Evolutionary conservation across 2,113 vertebrate species (phyloP), one percentile per base, ranked within the genome.

Genomic region (Cephalopterus ornatus): DNA sequence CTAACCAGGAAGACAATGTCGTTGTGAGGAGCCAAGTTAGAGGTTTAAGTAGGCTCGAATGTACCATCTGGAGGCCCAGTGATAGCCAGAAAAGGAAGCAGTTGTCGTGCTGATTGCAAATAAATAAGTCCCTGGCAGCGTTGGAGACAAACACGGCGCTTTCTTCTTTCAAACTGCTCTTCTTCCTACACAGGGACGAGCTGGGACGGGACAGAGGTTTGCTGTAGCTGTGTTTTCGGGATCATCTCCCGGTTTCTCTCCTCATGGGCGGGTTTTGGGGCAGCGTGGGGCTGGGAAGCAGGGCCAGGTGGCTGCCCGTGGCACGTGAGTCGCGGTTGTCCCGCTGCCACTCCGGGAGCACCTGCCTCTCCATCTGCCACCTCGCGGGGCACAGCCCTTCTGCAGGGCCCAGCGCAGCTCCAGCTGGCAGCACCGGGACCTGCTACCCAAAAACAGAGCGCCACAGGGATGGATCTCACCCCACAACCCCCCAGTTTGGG

Each of bases 1-100:
- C 77, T n/a, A 56, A 23, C 42, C 85, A 73, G 89, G 77, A 88
- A 59, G 78, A 84, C 53, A 70, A 39, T 71, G 78, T 62, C 94
- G 75, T 79, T 53, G 78, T 46, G 52, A 85, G 70, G 79, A 95
- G 90, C 80, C 78, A 80, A 47, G 82, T 80, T 68, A 47, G 84
- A 89, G 78, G 75, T 72, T 95, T 41, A 56, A 94, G 82, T 52
- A 58, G 27, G 74, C 88, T 95, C 92, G 42, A 63, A 81, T 32
- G 76, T 56, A 90, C 94, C 96, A 97, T 97, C 96, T 97, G 96
- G 94, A 97, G 84, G 62, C 58, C 8, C 86, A 32, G 90, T 3
- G 92, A 95, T 63, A 95, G 94, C 89, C 93, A 96, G 94, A 10
- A 83, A 96, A 88, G 97, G 96, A 97, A 97, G 93, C 93, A 71